Evolutionary conservation across 2,113 vertebrate genomes (phyloP), one percentile per base, ranked within the genome.

Genomic region (Actenoides hombroni): DNA sequence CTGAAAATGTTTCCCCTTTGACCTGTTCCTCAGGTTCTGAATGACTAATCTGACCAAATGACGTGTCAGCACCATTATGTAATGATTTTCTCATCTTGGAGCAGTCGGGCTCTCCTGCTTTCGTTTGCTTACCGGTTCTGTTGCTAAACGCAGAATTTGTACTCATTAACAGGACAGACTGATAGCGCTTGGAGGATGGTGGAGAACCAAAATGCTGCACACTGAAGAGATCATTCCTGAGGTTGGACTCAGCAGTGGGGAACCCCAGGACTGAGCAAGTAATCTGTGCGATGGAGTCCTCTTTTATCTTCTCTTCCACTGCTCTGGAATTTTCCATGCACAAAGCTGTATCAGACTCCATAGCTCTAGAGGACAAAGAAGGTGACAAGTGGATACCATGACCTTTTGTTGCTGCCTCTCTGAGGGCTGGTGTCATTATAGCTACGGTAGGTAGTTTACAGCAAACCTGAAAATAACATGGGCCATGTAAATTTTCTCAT

Each of bases 381-480:
- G 98, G 97, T 79, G 98, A 98, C 97, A 99, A 98, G 97, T 98
- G 98, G 98, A 99, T 97, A 96, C 98, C 98, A 92, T 97, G 97
- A 96, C 97, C 97, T 97, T 99, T 98, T 96, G 98, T 97, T 91
- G 98, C 95, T 97, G 98, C 96, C 97, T 99, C 99, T 95, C 98
- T 98, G 94, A 99, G 98, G 86, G 98, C 99, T 95, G 99, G 98
- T 97, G 98, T 98, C 99, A 99, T 99, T 97, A 97, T 98, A 98
- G 95, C 96, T 98, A 94, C 13, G 85, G 95, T 80, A 97, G 97
- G 93, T 89, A 98, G 97, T 96, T 95, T 97, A 96, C 92, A 96
- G 97, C 95, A 98, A 98, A 97, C 97, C 98, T 98, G 97, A 92
- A 98, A 98, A 97, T 63, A 98, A 98, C 92, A 96, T 13, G 95